phyloP scores from a whole-genome alignment of 2,797 vertebrate species.

The Sebastiscus albofasciatus region DNA sequence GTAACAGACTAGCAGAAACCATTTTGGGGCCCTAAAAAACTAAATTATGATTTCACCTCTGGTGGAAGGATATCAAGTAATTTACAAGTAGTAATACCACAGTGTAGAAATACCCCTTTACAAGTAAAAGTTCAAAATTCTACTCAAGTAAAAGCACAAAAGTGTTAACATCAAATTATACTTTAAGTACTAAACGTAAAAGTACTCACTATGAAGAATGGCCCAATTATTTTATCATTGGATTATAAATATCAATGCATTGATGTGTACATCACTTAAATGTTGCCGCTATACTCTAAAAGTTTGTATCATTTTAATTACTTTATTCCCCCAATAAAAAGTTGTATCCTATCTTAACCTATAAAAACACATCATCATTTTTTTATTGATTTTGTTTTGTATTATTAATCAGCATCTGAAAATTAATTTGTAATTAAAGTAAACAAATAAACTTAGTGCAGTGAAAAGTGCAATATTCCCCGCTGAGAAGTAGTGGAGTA shows the following conservation, averaged over 20 bases:
- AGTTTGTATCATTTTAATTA: background rate
- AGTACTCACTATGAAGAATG: background rate
- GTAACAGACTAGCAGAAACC: background rate
- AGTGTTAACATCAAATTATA: background rate
- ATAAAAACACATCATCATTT: background rate
- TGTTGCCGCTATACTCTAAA: background rate
- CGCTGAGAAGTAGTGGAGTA: background rate
- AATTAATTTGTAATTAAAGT: background rate
- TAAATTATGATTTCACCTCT: background rate
- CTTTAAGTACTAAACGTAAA: background rate
- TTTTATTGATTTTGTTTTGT: background rate
- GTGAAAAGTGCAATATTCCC: background rate
- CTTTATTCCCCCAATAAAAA: background rate
- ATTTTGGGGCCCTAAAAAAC: background rate
- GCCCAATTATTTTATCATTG: background rate
- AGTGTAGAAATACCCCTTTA: background rate
- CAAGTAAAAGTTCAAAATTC: background rate
- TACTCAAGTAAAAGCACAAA: too few species aligned
- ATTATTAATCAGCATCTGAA: background rate
- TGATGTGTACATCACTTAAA: background rate
- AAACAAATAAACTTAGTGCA: background rate
- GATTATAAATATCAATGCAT: background rate
- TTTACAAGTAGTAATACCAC: background rate
- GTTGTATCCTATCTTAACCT: background rate
- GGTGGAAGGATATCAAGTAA: background rate